Evolutionary conservation across 2,888 invertebrate genomes (phyloP).

Genomic region (Boloria euphrosyne): DNA sequence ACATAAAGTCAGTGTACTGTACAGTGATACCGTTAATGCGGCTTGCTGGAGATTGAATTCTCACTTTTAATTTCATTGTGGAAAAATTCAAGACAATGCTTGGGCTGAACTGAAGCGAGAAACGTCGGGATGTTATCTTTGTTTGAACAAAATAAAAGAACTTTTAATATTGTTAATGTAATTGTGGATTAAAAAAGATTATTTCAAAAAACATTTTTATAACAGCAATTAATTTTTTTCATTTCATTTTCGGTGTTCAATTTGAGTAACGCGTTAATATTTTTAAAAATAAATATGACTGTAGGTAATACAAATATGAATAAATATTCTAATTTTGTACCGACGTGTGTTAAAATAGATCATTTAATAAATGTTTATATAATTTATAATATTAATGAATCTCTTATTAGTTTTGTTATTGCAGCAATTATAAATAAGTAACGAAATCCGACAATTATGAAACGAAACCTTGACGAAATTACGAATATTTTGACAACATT

Average conservation of each 20-base stretch:
- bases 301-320: too few species aligned
- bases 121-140: slow-evolving; percentile 18
- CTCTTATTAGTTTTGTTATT: slow-evolving; percentile 2
- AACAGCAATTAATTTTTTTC: not conserved
- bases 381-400: not conserved
- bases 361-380: slow-evolving; percentile 3
- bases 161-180: not conserved
- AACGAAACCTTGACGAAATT: slow-evolving; percentile 58
- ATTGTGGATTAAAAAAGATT: not conserved
- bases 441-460: slow-evolving; percentile 57
- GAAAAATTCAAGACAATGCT: slow-evolving; percentile 55
- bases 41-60: slow-evolving; percentile 63
- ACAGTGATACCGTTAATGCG: slow-evolving; percentile 65
- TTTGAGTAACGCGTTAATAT: not conserved
- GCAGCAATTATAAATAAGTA: slow-evolving; percentile 39
- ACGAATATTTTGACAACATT: slow-evolving; percentile 56
- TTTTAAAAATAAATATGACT: too few species aligned
- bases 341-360: not conserved
- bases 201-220: not conserved
- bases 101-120: slow-evolving; percentile 30
- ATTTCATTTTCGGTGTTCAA: not conserved
- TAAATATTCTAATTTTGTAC: not conserved
- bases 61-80: slow-evolving; percentile 76
- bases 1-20: slow-evolving; percentile 67
- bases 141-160: slow-evolving; percentile 4